A percentile compares a stretch with the other conserved stretches of the same genome.
These are phyloP conservation scores for Leptocoma aspasia DNA, from an alignment of 2,113 vertebrate species.

Conservation along the genomic window DNA sequence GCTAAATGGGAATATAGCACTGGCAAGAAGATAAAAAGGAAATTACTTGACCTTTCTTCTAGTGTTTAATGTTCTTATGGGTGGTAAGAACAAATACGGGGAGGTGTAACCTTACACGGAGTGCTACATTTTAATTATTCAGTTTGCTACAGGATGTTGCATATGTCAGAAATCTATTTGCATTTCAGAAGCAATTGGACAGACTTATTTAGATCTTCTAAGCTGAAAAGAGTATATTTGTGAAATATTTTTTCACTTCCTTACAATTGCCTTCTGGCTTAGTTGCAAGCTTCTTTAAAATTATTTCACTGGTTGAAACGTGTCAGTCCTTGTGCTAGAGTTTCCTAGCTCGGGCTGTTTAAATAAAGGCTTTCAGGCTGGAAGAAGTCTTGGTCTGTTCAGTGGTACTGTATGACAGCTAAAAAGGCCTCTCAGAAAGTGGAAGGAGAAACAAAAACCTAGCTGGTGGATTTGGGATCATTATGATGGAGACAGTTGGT, in stretches of 20 bases:
- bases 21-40: background rate
- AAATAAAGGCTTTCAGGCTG: background rate
- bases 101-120: background rate
- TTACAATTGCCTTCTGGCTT: background rate
- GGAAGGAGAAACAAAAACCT: background rate
- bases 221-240: background rate
- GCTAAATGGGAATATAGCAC: background rate
- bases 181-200: background rate
- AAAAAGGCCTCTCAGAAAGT: background rate
- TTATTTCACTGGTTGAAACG: background rate
- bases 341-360: background rate
- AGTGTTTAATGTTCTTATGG: background rate
- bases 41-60: background rate
- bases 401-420: background rate
- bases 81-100: background rate
- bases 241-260: background rate
- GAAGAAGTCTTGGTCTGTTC: background rate
- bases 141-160: background rate
- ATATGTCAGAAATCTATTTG: background rate
- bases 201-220: background rate
- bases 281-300: background rate
- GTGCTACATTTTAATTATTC: background rate
- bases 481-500: background rate
- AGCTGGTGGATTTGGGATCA: background rate
- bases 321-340: background rate